Percentiles rank a stretch among this genome's conserved stretches.
phyloP scores from a whole-genome alignment of 2,888 invertebrate genomes.

The Tromatobia lineatoria region DNA sequence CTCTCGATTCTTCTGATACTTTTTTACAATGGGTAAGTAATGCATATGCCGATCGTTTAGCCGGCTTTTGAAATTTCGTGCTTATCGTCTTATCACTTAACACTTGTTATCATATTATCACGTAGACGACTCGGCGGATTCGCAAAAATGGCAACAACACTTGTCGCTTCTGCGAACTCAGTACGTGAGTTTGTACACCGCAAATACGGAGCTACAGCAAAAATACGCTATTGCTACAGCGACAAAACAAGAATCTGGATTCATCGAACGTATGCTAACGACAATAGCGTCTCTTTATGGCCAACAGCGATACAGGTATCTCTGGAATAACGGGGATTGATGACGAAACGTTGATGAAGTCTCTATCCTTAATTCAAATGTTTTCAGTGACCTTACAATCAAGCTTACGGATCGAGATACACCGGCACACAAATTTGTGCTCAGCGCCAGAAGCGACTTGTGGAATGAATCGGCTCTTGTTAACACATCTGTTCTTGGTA shows the following conservation, averaged over 20 bases:
- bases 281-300: slow-evolving; percentile 94
- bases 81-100: neutral
- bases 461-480: slow-evolving; percentile 93
- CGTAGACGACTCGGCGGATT: slow-evolving; percentile 80
- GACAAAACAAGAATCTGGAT: slow-evolving; percentile 91
- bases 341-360: neutral
- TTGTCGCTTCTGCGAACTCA: slow-evolving; percentile 94
- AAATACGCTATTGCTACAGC: slow-evolving; percentile 94
- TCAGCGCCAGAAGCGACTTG: slow-evolving; percentile 94
- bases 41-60: neutral
- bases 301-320: slow-evolving; percentile 90
- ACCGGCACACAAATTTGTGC: slow-evolving; percentile 95
- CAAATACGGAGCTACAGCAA: slow-evolving; percentile 93
- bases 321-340: too few species aligned
- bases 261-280: slow-evolving; percentile 93
- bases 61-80: slow-evolving; percentile 9
- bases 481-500: slow-evolving; percentile 90
- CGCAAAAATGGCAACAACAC: slow-evolving; percentile 90
- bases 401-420: slow-evolving; percentile 90
- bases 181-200: slow-evolving; percentile 95
- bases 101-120: neutral
- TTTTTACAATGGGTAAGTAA: slow-evolving; percentile 63
- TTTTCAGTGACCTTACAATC: slow-evolving; percentile 91
- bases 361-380: neutral
- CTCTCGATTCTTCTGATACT: slow-evolving; percentile 36